phyloP scores from a whole-genome alignment of 2,113 vertebrate species.

The Turdus rufiventris region DNA sequence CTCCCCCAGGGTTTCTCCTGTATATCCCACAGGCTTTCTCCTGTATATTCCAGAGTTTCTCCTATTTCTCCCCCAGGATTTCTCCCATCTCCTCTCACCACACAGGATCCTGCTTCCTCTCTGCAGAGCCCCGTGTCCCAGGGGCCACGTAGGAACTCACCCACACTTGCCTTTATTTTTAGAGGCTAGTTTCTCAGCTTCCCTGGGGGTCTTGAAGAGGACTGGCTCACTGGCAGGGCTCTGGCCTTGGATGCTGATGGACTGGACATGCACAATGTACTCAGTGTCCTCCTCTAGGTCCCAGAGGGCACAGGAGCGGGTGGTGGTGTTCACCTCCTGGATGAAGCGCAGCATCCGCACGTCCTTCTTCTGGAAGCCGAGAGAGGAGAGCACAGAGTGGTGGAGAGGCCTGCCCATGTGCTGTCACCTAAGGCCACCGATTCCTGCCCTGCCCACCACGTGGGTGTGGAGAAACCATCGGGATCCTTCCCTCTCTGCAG shows the following conservation, averaged over 20 bases:
- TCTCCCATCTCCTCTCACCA: background rate
- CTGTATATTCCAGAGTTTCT: background rate
- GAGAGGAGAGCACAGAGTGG: slow-evolving; percentile 62
- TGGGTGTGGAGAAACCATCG: accelerated
- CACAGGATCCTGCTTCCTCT: background rate
- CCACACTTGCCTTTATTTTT: slow-evolving; percentile 86
- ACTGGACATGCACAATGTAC: slow-evolving; percentile 93
- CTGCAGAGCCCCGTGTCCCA: background rate
- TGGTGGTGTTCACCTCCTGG: slow-evolving; percentile 97
- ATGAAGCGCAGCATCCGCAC: slow-evolving; percentile 94
- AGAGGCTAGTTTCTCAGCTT: slow-evolving; percentile 91
- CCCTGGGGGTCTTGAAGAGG: slow-evolving; percentile 89
- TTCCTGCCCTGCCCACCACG: background rate
- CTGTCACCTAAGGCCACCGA: background rate
- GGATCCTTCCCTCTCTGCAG: slow-evolving; percentile 26
- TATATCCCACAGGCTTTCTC: background rate
- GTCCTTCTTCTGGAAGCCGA: slow-evolving; percentile 87
- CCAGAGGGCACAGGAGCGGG: slow-evolving; percentile 92
- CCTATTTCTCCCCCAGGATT: background rate
- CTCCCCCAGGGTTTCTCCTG: background rate
- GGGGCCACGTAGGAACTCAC: background rate
- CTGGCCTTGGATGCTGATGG: slow-evolving; percentile 92
- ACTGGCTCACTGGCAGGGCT: slow-evolving; percentile 91
- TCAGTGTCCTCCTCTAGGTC: slow-evolving; percentile 95
- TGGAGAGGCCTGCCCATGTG: background rate